phyloP scores from a whole-genome alignment of 2,888 invertebrate genomes.

The Pristionchus arcanus region DNA sequence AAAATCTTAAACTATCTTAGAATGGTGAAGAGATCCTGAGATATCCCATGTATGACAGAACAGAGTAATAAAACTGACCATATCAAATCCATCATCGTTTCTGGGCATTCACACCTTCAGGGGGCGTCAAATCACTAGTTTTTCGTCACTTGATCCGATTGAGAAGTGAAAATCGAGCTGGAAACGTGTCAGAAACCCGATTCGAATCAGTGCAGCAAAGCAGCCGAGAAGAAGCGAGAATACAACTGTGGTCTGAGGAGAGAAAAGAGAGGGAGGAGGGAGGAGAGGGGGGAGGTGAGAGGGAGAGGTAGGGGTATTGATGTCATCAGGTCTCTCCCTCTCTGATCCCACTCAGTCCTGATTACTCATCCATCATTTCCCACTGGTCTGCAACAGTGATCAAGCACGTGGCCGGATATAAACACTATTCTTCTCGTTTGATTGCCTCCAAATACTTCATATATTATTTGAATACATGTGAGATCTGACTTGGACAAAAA shows the following conservation, averaged over 20 bases:
- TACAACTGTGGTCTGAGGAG: conserved; percentile 32
- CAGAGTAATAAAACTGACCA: conserved; percentile 18
- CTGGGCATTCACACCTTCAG: conserved; percentile 40
- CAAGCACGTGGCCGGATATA: neutral
- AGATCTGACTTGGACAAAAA: too few species aligned
- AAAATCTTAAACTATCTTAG: too few species aligned
- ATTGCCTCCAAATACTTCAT: too few species aligned
- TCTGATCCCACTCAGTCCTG: neutral
- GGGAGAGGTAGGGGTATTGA: conserved; percentile 38
- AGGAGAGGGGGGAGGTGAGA: neutral
- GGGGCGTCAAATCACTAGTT: neutral
- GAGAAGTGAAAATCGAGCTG: neutral
- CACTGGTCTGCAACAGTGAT: neutral
- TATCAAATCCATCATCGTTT: conserved; percentile 53
- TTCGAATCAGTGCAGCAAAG: conserved; percentile 3
- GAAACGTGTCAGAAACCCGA: conserved; percentile 47
- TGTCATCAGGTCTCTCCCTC: neutral
- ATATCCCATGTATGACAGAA: too few species aligned
- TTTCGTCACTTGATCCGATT: neutral
- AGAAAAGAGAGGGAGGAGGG: neutral
- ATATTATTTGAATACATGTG: too few species aligned
- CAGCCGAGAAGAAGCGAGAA: neutral
- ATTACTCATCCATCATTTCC: conserved; percentile 26
- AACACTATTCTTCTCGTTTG: neutral
- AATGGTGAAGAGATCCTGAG: too few species aligned